Evolutionary conservation across 1,140 invertebrate species (phyloP).

Genomic region (Chlorops oryzae): DNA sequence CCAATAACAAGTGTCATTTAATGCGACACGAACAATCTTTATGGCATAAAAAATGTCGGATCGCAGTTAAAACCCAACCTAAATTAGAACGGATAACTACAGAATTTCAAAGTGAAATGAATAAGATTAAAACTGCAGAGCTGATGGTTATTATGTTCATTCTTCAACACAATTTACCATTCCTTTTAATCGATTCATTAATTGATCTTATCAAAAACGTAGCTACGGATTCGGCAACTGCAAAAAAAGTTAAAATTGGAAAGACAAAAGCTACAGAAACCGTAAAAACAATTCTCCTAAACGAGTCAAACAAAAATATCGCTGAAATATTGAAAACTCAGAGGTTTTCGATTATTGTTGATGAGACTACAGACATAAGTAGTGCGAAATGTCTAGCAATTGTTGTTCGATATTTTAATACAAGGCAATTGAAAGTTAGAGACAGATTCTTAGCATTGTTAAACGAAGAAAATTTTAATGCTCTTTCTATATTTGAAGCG

Average conservation of each 20-base stretch:
- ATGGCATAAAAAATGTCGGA: not conserved
- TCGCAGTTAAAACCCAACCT: not conserved
- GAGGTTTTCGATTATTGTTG: not conserved
- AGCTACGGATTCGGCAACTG: conserved; percentile 17
- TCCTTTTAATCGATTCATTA: conserved; percentile 22
- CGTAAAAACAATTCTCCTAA: not conserved
- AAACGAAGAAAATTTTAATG: not conserved
- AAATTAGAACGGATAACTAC: not conserved
- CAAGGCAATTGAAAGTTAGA: not conserved
- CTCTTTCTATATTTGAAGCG: not conserved
- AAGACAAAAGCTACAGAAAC: not conserved
- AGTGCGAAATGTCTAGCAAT: not conserved
- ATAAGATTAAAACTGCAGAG: conserved; percentile 16
- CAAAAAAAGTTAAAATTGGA: no score
- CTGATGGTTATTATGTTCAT: conserved; percentile 21
- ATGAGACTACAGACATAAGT: not conserved
- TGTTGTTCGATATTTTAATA: not conserved
- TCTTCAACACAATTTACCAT: conserved; percentile 22
- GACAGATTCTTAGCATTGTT: not conserved
- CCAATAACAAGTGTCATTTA: not conserved
- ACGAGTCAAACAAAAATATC: not conserved
- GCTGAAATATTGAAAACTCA: not conserved
- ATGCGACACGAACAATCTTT: not conserved
- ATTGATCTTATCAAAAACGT: conserved; percentile 15
- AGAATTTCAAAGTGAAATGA: not conserved